Evolutionary conservation across 37 sponge, comb jelly and placozoan species (phyloP).

Genomic region (Ephydatia muelleri): DNA sequence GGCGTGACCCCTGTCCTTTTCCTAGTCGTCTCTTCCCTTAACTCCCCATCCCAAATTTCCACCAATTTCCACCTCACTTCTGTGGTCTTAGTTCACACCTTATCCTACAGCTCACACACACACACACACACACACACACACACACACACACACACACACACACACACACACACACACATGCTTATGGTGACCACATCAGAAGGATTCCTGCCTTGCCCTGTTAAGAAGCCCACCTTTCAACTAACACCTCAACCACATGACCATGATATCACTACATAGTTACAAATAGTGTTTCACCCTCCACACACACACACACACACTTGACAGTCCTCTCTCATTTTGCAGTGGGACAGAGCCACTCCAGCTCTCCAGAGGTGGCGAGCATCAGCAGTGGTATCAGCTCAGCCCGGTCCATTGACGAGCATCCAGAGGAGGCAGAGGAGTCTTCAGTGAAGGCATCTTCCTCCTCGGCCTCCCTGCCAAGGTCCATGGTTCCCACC

Average conservation of each 20-base stretch:
- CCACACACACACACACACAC: no score
- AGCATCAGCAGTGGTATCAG: not conserved
- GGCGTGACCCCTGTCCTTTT: no score
- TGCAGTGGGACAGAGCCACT: not conserved
- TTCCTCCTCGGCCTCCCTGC: slow-evolving; percentile 13
- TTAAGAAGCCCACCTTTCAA: no score
- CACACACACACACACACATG: not conserved
- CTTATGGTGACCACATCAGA: not conserved
- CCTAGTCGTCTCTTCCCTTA: no score
- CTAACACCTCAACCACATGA: no score
- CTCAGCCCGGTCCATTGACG: slow-evolving; percentile 51
- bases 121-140: not conserved
- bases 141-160: not conserved
- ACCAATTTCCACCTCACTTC: no score
- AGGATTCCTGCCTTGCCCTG: not conserved
- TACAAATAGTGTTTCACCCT: no score
- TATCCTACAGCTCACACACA: no score
- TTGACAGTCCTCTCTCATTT: not conserved
- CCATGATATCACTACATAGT: no score
- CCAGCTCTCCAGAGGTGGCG: not conserved
- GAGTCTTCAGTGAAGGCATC: slow-evolving; percentile 37
- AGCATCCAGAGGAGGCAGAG: slow-evolving; percentile 53
- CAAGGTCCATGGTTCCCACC: slow-evolving; percentile 12
- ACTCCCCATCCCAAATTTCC: no score
- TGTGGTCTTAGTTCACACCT: no score